Base-by-base conservation (phyloP, 2,888 invertebrate species). In the Orchesellides sinensis region DNA sequence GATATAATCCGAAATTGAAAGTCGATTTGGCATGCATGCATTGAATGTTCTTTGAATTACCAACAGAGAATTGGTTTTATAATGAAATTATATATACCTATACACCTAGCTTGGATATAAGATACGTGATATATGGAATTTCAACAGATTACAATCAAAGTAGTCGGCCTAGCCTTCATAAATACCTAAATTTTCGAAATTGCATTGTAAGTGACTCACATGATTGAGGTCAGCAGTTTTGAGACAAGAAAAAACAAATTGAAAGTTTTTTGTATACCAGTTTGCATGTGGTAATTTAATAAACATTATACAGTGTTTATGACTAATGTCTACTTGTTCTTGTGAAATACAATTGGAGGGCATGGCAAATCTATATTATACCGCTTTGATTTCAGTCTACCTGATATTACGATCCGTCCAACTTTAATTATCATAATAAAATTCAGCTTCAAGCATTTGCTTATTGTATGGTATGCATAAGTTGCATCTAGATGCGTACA, bases 371-470 rank as follows among this genome's bases (percentile, higher is more conserved):
- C 52, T 19, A 52, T 12, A 66, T 27, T 66, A 47, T 23, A 69
- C 6, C 52, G 45, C 32, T 52, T 59, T 61, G n/a, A n/a, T 69
- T 45, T 69, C 54, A 54, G 69, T 40, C 10, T 40, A 54, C 35
- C 25, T 17, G 56, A n/a, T 40, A 45, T 70, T 59, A 70, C 70
- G 70, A 56, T 70, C 56, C 56, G 70, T 54, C 40, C 56, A 32
- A 56, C 70, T 56, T 70, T 70, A 70, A 70, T 70, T 70, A 70
- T 59, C 70, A 56, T 70, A 59, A 70, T 70, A 59, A 70, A 70
- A 70, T 59, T 59, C 59, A 59, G 70, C 45, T 56, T 56, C 21
- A 59, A 40, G 70, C 70, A 23, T 54, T n/a, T 70, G 70, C 56
- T 56, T 29, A 59, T 63, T 63, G 63, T 12, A n/a, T n/a, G n/a